Evolutionary conservation across 2,888 invertebrate species (phyloP), one percentile per base, ranked within the genome.

Genomic region (Perdita meconis): DNA sequence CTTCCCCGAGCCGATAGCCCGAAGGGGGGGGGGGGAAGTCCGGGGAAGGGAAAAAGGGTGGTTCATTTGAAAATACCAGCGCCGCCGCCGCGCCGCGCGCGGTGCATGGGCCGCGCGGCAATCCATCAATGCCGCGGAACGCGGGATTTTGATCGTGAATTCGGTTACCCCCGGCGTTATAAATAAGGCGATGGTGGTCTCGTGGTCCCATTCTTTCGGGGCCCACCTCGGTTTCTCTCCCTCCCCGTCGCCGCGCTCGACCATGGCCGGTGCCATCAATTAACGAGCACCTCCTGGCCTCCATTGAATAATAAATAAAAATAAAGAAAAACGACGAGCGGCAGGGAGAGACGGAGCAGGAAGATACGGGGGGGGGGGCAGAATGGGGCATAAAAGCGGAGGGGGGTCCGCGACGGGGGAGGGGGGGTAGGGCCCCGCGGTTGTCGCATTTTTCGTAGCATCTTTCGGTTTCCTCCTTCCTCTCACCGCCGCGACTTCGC

Each of bases 241-340:
- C 61, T 68, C 38, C 60, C 55, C 64, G 51, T 56, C 57, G 42
- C 78, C 59, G 57, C 79, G 83, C 8, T 83, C 83, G 79, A 76
- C 79, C 81, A 82, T 77, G 84, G 87, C 80, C 88, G 86, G 87
- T 90, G 87, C 89, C 90, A 91, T 91, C 91, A 90, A 91, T 91
- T 91, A 91, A 91, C 90, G 90, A 90, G 90, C 90, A 90, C 89
- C 90, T 88, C 84, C 86, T 85, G 87, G 86, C 63, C 82, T 82
- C 89, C 88, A 91, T 91, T 90, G 90, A 91, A 91, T 90, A 89
- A 91, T 90, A 90, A 90, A 90, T 87, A 89, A 90, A 90, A 90
- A 89, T 86, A 86, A 87, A 82, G 86, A 64, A 55, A 50, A 63
- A 60, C 36, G 67, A 24, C 40, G 19, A 22, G 50, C 64, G 13